Evolutionary conservation across 2,888 invertebrate species (phyloP).

Genomic region (Meganola albula): DNA sequence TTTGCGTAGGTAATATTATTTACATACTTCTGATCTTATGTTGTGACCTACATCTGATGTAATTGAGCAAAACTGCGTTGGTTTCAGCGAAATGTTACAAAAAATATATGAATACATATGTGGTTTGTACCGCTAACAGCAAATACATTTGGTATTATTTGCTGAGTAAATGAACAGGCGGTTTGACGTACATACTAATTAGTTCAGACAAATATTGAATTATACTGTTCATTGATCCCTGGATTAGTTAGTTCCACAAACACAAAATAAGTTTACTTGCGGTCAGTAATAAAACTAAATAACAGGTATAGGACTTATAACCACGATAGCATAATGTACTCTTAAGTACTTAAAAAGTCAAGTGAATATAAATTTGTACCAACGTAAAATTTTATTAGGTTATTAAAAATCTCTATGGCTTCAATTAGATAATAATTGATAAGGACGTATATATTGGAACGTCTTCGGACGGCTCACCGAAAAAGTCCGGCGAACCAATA

Average conservation of each 20-base stretch:
- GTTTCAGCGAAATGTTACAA: constrained; percentile 23
- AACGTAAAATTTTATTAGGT: too few species aligned
- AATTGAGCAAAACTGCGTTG: constrained; percentile 21
- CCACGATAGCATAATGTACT: too few species aligned
- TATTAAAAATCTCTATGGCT: too few species aligned
- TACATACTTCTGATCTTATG: constrained; percentile 27
- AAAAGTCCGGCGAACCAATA: too few species aligned
- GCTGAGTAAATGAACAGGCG: constrained; percentile 10
- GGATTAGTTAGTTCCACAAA: constrained; percentile 13
- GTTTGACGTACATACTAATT: constrained; percentile 21
- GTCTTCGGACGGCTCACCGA: too few species aligned
- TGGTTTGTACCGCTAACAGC: constrained; percentile 12
- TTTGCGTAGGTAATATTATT: constrained; percentile 39
- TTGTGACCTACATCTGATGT: constrained; percentile 24
- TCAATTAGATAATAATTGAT: too few species aligned
- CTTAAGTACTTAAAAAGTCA: too few species aligned
- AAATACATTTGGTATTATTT: constrained; percentile 21
- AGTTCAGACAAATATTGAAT: constrained; percentile 18
- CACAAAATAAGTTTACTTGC: constrained; percentile 1
- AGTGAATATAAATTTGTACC: too few species aligned
- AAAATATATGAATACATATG: constrained; percentile 18
- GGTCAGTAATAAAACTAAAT: too few species aligned
- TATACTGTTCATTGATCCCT: constrained; percentile 8
- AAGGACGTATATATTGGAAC: too few species aligned
- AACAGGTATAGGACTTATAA: too few species aligned